Base-by-base conservation (phyloP, 2,888 invertebrate genomes). In the Lycocerus yunnanus region DNA sequence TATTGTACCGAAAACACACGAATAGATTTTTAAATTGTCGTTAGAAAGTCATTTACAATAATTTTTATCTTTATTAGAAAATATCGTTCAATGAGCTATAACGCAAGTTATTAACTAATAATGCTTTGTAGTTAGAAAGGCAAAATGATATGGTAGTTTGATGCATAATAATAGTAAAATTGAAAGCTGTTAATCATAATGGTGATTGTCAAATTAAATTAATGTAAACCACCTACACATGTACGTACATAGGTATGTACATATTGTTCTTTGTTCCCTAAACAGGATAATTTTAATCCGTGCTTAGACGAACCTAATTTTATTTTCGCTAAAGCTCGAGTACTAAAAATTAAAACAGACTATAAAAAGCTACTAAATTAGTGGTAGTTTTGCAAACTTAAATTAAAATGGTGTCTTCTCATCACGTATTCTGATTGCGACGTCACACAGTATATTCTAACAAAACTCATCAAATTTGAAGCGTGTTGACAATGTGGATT, bases 381-480 rank as follows among this genome's bases (percentile, higher is more conserved):
- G 66, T 66, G 69, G 71, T 72, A 72, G 72, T 75, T 75, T 75
- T 76, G 16, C 58, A 73, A 74, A 76, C 71, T 76, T 76, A 76
- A 76, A 76, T 76, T 76, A 73, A 72, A 66, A 68, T 60, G 66
- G 66, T 63, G 58, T 72, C 61, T 72, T 72, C 85, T 86, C 84
- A 85, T 86, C 82, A 75, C 77, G 84, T 84, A 86, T 86, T 85
- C 86, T 77, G 81, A 75, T 79, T 78, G 79, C 84, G 83, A 80
- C 78, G 82, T 82, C 82, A 83, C 81, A 82, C 82, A 82, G 83
- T 84, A 63, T 63, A 85, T 86, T 85, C 84, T 85, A 86, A 84
- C 86, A 84, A 86, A 86, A 86, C 86, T 86, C 87, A 86, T 87
- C 87, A 86, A 87, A 87, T 86, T 85, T 86, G 85, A 85, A 84